Evolutionary conservation across 2,113 vertebrate genomes (phyloP), one percentile per base, ranked within the genome.

Genomic region (Hemichromis elongatus): DNA sequence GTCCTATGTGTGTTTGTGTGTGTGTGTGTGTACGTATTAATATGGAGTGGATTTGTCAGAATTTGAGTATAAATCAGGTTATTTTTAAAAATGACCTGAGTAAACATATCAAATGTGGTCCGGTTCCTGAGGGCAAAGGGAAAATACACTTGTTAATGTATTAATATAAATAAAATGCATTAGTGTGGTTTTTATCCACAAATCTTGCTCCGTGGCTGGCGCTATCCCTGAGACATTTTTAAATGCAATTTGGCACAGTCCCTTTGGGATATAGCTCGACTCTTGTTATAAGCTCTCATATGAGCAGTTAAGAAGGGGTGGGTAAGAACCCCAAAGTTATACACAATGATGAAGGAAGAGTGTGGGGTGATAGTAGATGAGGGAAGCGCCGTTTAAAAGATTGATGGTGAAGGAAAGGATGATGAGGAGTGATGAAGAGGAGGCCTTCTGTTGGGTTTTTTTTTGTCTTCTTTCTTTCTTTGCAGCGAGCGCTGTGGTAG

Each of bases 321-420:
- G 78, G 82, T 77, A 78, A 87, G 88, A 85, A 84, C 82, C 82
- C 77, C 3, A 33, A 87, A 85, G 90, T 86, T 90, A 79, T 83
- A 88, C 81, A 54, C 66, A 81, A 92, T 89, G 92, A 93, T 83
- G 80, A 79, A 92, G 81, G 85, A 86, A 89, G 85, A 89, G 82
- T 82, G 83, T 7, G 12, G 61, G 85, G 80, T 52, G 90, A 93
- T 85, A 82, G 85, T 75, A 84, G 86, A 93, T 92, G 92, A 93
- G 79, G 78, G 73, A 89, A 80, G 82, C 73, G 88, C 86, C 56
- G 85, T 93, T 94, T 90, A 83, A 89, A 92, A 93, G 92, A 94
- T 88, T 86, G 87, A 93, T 93, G 86, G 82, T 2, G 19, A 81
- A 54, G 80, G 80, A 63, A 84, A 77, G 77, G 77, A 90, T 87